A percentile compares a stretch with the other conserved stretches of the same genome.
These are phyloP conservation scores for Petrocephalus zakoni DNA, from an alignment of 2,113 vertebrate species.

Conservation along the genomic window DNA sequence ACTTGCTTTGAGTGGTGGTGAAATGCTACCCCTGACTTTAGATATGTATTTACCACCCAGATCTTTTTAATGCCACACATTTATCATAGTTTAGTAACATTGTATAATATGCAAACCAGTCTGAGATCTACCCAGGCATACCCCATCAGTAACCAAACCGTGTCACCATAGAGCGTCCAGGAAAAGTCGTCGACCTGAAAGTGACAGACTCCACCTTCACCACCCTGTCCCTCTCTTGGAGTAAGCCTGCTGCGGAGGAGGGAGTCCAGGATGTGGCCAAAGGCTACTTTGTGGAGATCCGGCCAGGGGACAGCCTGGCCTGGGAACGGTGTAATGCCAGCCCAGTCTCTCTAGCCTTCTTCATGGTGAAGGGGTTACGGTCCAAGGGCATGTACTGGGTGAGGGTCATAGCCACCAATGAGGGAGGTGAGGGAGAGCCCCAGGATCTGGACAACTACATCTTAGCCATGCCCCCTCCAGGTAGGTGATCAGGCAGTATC, in stretches of 20 bases:
- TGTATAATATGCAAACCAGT: neutral
- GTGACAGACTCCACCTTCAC: conserved; percentile 65
- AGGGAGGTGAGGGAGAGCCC: conserved; percentile 62
- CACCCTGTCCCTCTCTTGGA: conserved; percentile 73
- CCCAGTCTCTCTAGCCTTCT: conserved; percentile 54
- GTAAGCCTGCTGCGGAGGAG: conserved; percentile 55
- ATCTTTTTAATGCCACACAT: neutral
- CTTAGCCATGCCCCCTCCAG: conserved; percentile 54
- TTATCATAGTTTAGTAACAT: neutral
- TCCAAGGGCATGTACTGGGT: conserved; percentile 65
- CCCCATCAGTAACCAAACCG: neutral
- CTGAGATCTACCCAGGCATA: neutral
- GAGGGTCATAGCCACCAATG: conserved; percentile 64
- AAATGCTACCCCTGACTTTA: neutral
- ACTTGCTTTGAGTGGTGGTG: neutral
- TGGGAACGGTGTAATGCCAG: conserved; percentile 71
- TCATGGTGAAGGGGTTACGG: conserved; percentile 70
- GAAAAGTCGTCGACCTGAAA: conserved; percentile 67
- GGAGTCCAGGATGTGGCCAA: conserved; percentile 60
- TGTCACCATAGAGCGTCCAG: conserved; percentile 67
- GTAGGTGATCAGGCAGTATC: conserved; percentile 48
- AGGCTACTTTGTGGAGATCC: conserved; percentile 77
- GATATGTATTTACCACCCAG: neutral
- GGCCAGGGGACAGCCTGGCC: conserved; percentile 52
- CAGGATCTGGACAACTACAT: conserved; percentile 28